These are phyloP conservation scores for Parazoanthus darwini DNA, from an alignment of 92 coral and sea anemone genomes.

Conservation along the genomic window DNA sequence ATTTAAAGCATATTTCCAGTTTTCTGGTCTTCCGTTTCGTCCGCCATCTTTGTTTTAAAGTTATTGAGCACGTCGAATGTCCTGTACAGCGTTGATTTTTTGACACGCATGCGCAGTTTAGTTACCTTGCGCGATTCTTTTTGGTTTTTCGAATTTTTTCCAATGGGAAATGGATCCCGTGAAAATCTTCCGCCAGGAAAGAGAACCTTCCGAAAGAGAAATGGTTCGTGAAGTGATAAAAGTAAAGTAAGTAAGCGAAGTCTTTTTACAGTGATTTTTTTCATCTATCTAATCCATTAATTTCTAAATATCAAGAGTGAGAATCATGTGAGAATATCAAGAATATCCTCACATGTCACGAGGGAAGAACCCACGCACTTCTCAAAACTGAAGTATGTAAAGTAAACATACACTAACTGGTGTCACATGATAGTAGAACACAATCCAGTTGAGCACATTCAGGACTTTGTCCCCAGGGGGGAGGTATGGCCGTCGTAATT, in stretches of 20 bases:
- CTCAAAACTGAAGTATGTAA: no score
- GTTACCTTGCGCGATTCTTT: background rate
- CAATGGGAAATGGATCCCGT: slow-evolving; percentile 39
- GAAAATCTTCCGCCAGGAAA: slow-evolving; percentile 41
- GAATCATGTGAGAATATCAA: no score
- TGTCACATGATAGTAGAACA: no score
- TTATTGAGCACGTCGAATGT: slow-evolving; percentile 16
- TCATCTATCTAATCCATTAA: no score
- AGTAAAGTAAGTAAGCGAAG: slow-evolving; percentile 67
- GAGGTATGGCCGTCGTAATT: no score
- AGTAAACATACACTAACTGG: no score
- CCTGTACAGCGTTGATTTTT: slow-evolving; percentile 16
- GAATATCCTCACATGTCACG: no score
- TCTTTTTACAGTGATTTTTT: no score
- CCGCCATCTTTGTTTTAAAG: slow-evolving; percentile 41
- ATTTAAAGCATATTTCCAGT: background rate
- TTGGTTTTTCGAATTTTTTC: background rate
- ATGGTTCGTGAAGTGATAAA: slow-evolving; percentile 75
- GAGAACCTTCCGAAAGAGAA: slow-evolving; percentile 63
- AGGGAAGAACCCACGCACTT: no score
- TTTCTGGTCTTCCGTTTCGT: background rate
- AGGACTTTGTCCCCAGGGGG: no score
- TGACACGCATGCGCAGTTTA: slow-evolving; percentile 27
- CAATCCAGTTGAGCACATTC: no score
- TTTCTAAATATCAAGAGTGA: no score